Evolutionary conservation across 1,140 invertebrate genomes (phyloP), one percentile per base, ranked within the genome.

Genomic region (Bombus balteatus): DNA sequence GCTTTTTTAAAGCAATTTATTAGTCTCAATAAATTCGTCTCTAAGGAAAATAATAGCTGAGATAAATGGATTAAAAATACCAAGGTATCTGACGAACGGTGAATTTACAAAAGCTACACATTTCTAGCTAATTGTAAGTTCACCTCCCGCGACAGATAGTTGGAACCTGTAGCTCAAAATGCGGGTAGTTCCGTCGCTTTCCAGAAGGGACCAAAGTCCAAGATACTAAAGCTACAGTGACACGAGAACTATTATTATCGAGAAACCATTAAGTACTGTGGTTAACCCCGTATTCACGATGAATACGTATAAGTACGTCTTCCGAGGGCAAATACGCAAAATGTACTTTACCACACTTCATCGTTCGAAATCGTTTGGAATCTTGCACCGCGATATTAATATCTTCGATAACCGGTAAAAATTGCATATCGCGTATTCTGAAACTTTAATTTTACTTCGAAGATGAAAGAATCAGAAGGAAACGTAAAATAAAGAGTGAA

Each of bases 221-320:
- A 85, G 83, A 81, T 81, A 81, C 68, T 73, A 32, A 43, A 62
- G 65, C 82, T 59, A 71, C 66, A 78, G 22, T 57, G 66, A 28
- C 53, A 39, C 53, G 77, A 81, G 78, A 85, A 81, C 78, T 74
- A 81, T 81, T 85, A 85, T 81, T 85, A 85, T 85, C 83, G 70
- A 41, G 77, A 74, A 85, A 85, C 70, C 78, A 81, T 85, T 74
- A 85, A 81, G 83, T 85, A 73, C 70, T 57, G 57, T 81, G 83
- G 70, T 43, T 57, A 66, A 74, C 78, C 34, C 15, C 22, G n/a
- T 57, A 43, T 80, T 39, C 59, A 32, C 66, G 28, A 68, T 37
- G 70, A 53, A 53, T 68, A 22, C 28, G 34, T 37, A 39, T 79
- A 80, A 80, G 28, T 62, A 37, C 43, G 25, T 37, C 18, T 53